Percentiles rank a stretch among this genome's conserved stretches.
phyloP scores from a whole-genome alignment of 2,113 vertebrate species.

The Bubo bubo region DNA sequence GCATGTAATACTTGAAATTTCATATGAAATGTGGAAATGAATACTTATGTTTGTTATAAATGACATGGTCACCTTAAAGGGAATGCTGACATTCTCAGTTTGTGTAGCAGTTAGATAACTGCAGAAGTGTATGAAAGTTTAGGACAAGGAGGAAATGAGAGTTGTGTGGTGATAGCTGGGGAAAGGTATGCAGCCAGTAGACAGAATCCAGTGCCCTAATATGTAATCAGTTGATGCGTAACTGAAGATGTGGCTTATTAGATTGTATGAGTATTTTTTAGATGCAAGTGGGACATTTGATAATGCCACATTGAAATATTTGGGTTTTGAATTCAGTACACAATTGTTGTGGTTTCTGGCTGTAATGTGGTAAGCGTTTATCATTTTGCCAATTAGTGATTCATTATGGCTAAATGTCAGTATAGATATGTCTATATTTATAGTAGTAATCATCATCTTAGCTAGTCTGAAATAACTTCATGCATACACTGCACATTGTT shows the following conservation, averaged over 20 bases:
- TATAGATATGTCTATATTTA: not conserved
- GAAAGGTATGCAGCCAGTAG: not conserved
- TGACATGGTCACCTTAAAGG: not conserved
- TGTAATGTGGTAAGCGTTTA: not conserved
- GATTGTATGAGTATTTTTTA: not conserved
- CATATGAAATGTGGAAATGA: not conserved
- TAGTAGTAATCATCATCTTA: not conserved
- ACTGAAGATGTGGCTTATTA: not conserved
- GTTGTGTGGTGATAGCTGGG: not conserved
- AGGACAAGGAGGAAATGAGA: not conserved
- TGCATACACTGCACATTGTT: not conserved
- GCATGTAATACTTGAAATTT: not conserved
- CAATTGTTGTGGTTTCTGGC: not conserved
- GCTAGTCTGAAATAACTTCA: not conserved
- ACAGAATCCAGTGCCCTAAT: not conserved
- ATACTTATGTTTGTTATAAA: not conserved
- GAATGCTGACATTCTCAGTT: not conserved
- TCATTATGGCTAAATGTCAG: not conserved
- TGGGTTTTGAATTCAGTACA: not conserved
- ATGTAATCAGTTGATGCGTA: rapidly evolving
- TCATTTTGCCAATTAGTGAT: not conserved
- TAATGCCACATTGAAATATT: not conserved
- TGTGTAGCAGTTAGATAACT: not conserved
- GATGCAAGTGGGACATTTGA: not conserved
- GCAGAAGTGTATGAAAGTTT: not conserved